A percentile compares a stretch with the other conserved stretches of the same genome.
Evolutionary conservation across 2,888 invertebrate genomes (phyloP).

Genomic region (Andrena hattorfiana): DNA sequence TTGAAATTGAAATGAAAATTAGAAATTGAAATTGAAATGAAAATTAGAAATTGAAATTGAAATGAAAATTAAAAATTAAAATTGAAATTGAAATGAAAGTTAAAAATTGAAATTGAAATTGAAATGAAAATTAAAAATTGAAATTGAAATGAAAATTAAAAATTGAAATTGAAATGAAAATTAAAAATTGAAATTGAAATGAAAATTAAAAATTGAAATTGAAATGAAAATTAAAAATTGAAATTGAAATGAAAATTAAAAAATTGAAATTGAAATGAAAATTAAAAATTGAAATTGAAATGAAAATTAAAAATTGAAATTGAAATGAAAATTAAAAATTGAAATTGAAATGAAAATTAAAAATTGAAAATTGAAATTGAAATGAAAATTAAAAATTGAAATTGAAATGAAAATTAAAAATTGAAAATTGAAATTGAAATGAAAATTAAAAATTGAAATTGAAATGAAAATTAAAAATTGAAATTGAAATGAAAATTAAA

Average conservation of each 20-base stretch:
- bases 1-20: background rate
- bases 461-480: background rate
- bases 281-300: background rate
- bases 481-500: background rate
- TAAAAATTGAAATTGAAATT: too few relatives aligned
- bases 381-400: background rate
- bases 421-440: background rate
- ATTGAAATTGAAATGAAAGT: too few relatives aligned
- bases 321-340: background rate
- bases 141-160: too few relatives aligned
- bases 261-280: background rate
- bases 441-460: background rate
- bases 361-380: background rate
- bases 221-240: too few relatives aligned
- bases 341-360: background rate
- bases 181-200: background rate
- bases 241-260: too few relatives aligned
- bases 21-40: background rate
- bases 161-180: background rate
- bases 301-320: too few relatives aligned
- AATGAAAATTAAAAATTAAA: too few relatives aligned
- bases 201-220: too few relatives aligned
- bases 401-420: background rate
- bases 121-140: too few relatives aligned
- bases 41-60: too few relatives aligned